phyloP scores from a whole-genome alignment of 2,888 invertebrate genomes.

The Nomada ruficornis region DNA sequence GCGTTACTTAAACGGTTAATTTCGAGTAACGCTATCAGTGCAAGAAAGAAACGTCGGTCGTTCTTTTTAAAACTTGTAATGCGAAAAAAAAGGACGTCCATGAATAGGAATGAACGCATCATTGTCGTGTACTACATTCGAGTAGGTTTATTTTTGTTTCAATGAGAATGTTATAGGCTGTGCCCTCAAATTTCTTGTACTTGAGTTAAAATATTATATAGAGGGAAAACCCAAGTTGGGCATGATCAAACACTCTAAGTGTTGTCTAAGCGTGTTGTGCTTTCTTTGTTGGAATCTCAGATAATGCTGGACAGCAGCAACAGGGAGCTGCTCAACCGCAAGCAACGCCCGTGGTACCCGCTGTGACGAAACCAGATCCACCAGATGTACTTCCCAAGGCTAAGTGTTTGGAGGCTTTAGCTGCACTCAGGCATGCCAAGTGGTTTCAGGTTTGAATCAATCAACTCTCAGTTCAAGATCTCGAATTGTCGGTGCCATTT shows the following conservation, averaged over 20 bases:
- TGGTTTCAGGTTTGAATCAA: conserved; percentile 98
- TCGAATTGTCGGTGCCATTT: conserved; percentile 71
- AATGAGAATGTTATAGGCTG: conserved; percentile 62
- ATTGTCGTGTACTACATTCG: conserved; percentile 75
- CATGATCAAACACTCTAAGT: conserved; percentile 85
- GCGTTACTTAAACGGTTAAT: conserved; percentile 50
- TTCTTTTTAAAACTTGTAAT: conserved; percentile 58
- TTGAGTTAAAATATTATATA: conserved; percentile 69
- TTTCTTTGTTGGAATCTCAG: conserved; percentile 85
- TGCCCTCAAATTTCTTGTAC: conserved; percentile 61
- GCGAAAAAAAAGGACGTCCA: conserved; percentile 63
- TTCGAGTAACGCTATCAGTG: conserved; percentile 64
- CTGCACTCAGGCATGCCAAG: conserved; percentile 99
- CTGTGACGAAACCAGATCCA: conserved; percentile 90
- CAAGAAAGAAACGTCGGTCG: conserved; percentile 66
- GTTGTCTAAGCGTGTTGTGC: conserved; percentile 85
- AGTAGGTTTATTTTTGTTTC: conserved; percentile 75
- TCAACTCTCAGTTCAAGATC: conserved; percentile 82
- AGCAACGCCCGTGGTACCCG: conserved; percentile 89
- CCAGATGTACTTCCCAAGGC: conserved; percentile 98
- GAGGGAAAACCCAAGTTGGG: conserved; percentile 79
- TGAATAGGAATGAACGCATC: conserved; percentile 57
- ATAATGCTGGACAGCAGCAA: conserved; percentile 85
- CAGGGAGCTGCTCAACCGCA: conserved; percentile 85
- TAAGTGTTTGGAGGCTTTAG: conserved; percentile 99